Evolutionary conservation across 2,113 vertebrate genomes (phyloP).

Genomic region (Pungitius pungitius): DNA sequence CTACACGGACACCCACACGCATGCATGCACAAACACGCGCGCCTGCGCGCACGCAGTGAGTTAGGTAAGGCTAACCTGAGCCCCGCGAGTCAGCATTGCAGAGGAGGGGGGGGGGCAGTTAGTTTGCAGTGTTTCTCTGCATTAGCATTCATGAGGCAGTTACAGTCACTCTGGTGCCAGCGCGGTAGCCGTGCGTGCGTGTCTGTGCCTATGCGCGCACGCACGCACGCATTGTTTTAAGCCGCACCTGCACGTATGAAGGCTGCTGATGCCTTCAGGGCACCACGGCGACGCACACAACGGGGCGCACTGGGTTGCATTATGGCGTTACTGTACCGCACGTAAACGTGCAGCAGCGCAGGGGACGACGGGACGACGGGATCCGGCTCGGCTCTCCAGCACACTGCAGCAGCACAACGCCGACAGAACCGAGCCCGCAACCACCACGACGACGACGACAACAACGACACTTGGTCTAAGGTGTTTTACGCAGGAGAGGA

Average conservation of each 20-base stretch:
- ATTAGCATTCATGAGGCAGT: constrained; percentile 71
- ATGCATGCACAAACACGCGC: constrained; percentile 22
- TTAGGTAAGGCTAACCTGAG: constrained; percentile 45
- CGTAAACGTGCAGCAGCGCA: constrained; percentile 28
- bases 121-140: constrained; percentile 61
- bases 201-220: neutral
- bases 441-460: no score
- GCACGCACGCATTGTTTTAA: constrained; percentile 10
- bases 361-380: constrained; percentile 17
- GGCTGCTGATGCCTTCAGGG: constrained; percentile 52
- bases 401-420: constrained; percentile 55
- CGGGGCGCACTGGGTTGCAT: constrained; percentile 63
- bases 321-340: constrained; percentile 48
- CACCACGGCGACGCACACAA: constrained; percentile 49
- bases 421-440: neutral
- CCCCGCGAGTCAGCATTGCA: constrained; percentile 28
- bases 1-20: constrained; percentile 60
- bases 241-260: constrained; percentile 41
- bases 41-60: constrained; percentile 33
- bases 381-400: constrained; percentile 30
- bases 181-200: constrained; percentile 1
- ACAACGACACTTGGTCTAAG: no score
- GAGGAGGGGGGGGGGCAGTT: constrained; percentile 8
- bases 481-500: constrained; percentile 40
- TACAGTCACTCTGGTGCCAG: constrained; percentile 39